phyloP scores from a whole-genome alignment of 2,888 invertebrate species.

The Agonopterix subpropinquella region DNA sequence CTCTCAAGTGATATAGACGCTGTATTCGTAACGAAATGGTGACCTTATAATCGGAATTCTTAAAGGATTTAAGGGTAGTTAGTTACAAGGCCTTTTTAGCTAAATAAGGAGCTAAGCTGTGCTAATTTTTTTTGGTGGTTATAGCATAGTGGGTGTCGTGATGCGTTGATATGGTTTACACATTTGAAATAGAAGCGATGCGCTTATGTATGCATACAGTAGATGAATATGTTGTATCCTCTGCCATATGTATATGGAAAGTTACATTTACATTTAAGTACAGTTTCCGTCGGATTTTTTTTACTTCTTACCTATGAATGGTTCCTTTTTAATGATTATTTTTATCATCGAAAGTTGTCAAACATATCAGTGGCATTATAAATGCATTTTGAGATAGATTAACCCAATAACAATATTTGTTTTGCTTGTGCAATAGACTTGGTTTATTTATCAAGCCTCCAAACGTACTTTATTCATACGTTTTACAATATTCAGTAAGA shows the following conservation, averaged over 20 bases:
- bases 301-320: slow-evolving; percentile 16
- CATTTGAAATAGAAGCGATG: slow-evolving; percentile 16
- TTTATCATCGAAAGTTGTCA: slow-evolving; percentile 32
- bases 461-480: too few species aligned
- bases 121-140: slow-evolving; percentile 44
- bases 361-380: slow-evolving; percentile 27
- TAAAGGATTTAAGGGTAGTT: slow-evolving; percentile 70
- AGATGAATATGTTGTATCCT: slow-evolving; percentile 35
- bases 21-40: slow-evolving; percentile 65
- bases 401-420: too few species aligned
- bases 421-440: too few species aligned
- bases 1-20: slow-evolving; percentile 69
- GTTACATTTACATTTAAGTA: slow-evolving; percentile 45
- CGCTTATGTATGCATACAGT: slow-evolving; percentile 32
- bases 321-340: slow-evolving; percentile 23
- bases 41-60: slow-evolving; percentile 70
- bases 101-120: slow-evolving; percentile 59
- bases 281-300: slow-evolving; percentile 31
- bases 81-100: slow-evolving; percentile 67
- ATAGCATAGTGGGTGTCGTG: slow-evolving; percentile 51
- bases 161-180: slow-evolving; percentile 40
- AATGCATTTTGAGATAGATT: too few species aligned
- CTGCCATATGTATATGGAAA: slow-evolving; percentile 40
- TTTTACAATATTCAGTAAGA: too few species aligned
- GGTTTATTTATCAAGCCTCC: too few species aligned